A percentile compares a stretch with the other conserved stretches of the same genome.
These are phyloP conservation scores for Caenorhabditis sinica DNA, from an alignment of 2,888 invertebrate species.

Conservation along the genomic window DNA sequence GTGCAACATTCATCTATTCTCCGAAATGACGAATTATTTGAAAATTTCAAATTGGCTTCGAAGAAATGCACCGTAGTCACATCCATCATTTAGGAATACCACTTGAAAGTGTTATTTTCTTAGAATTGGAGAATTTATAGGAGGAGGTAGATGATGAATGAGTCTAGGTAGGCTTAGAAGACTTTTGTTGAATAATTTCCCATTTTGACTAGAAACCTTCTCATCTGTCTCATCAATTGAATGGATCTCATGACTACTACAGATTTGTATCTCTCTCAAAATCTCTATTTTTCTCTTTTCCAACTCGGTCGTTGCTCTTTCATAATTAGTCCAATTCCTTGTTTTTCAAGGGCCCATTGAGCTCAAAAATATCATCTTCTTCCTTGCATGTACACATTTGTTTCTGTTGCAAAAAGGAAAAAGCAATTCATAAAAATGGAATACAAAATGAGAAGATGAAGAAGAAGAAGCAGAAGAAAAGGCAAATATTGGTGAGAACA, in stretches of 20 bases:
- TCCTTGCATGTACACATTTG: slow-evolving; percentile 1
- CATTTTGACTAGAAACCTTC: not conserved
- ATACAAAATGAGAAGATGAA: slow-evolving; percentile 15
- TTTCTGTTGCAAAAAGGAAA: slow-evolving; percentile 16
- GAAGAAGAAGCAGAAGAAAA: not conserved
- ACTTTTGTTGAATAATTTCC: not conserved
- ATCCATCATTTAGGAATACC: not conserved
- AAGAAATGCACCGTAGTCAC: not conserved
- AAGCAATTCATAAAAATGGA: slow-evolving; percentile 22
- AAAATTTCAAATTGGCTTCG: not conserved
- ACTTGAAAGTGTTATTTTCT: not conserved
- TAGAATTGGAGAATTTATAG: too few relatives aligned
- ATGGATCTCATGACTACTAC: slow-evolving; percentile 1
- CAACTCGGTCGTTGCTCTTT: slow-evolving; percentile 6
- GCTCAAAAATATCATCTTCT: slow-evolving; percentile 23
- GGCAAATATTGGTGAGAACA: slow-evolving; percentile 28
- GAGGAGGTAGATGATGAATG: too few relatives aligned
- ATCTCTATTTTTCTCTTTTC: slow-evolving; percentile 2
- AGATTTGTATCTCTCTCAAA: slow-evolving; percentile 1
- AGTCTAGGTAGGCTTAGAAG: not conserved
- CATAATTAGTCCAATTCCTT: slow-evolving; percentile 34
- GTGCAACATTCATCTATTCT: not conserved
- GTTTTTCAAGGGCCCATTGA: slow-evolving; percentile 12
- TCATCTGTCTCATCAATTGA: not conserved
- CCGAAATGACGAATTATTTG: not conserved